Base-by-base conservation (phyloP, 1,140 invertebrate species). In the Drosophila teissieri region DNA sequence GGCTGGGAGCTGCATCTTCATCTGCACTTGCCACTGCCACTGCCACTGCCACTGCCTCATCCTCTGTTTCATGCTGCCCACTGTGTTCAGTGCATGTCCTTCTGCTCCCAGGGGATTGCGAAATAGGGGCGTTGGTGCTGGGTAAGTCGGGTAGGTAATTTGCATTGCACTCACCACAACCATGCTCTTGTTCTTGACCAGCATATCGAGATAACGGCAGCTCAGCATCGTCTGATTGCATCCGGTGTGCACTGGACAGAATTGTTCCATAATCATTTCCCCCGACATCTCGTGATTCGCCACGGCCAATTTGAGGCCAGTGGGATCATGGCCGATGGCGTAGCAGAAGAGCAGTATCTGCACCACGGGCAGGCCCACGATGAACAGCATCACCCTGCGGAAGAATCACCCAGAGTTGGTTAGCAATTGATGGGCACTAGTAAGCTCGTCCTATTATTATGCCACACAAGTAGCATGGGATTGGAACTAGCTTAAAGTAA, bases 321-420 rank as follows among this genome's bases (percentile, higher is more conserved):
- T 94, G 0, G 98, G 98, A 89, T 98, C 96, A 72, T 96, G 95
- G 14, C 98, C 98, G 73, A 99, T 98, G 22, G 98, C 97, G 49
- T 98, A 91, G 93, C 98, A 99, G 93, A 99, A 99, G 6, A 99
- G 93, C 27, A 98, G 94, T 67, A 98, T 98, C 94, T 99, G 97
- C 56, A 97, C 95, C 1, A 98, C 95, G 0, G 98, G 98, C 49
- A 99, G 93, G 27, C 97, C 96, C 67, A 99, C 96, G 80, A 99
- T 97, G 92, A 99, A 99, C 27, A 96, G 91, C 94, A 98, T 95
- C 40, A 98, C 94, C 7, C 96, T 97, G 34, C 93, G 93, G 73
- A 65, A 62, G 17, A 56, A 53, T 11, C 4, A 42, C 4, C 37
- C 24, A 37, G 36, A 62, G 22, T 48, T 42, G 45, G 44, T 53